A percentile compares a stretch with the other conserved stretches of the same genome.
Evolutionary conservation across 1,140 invertebrate genomes (phyloP).

Genomic region (Drosophila grimshawi): DNA sequence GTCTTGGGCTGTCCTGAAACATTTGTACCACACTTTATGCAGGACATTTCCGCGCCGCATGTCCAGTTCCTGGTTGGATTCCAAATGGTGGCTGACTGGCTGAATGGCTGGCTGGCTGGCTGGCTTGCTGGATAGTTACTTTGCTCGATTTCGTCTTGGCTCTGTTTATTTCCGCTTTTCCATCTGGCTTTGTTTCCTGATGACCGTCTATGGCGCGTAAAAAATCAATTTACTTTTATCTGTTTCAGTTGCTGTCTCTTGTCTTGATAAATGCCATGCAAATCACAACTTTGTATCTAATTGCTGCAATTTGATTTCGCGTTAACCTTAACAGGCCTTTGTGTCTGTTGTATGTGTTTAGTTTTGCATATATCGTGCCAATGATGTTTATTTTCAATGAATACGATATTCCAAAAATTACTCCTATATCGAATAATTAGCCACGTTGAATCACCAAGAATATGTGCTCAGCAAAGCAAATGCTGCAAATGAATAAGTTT

Average conservation of each 20-base stretch:
- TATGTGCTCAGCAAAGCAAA: no score
- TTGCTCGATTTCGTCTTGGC: conserved; percentile 58
- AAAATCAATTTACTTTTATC: conserved; percentile 47
- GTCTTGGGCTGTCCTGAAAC: conserved; percentile 69
- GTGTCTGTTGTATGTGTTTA: no score
- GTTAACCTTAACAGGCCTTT: neutral
- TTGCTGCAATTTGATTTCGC: neutral
- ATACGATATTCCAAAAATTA: no score
- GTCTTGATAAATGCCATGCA: conserved; percentile 23
- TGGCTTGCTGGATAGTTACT: conserved; percentile 18
- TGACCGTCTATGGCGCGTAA: conserved; percentile 8
- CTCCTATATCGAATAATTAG: no score
- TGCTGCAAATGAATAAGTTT: no score
- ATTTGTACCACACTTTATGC: conserved; percentile 73
- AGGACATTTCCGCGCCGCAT: conserved; percentile 79
- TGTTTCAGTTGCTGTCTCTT: conserved; percentile 15
- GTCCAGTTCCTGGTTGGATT: conserved; percentile 67
- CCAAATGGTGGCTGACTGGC: no score
- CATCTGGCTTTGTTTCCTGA: conserved; percentile 20
- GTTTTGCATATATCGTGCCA: no score
- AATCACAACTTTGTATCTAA: conserved; percentile 3
- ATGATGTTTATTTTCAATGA: no score
- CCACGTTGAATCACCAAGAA: no score
- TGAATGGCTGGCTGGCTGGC: no score
- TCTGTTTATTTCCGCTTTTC: conserved; percentile 20